Conservation (phyloP, 2,888 invertebrate species). For the Acrobasis repandana region DNA sequence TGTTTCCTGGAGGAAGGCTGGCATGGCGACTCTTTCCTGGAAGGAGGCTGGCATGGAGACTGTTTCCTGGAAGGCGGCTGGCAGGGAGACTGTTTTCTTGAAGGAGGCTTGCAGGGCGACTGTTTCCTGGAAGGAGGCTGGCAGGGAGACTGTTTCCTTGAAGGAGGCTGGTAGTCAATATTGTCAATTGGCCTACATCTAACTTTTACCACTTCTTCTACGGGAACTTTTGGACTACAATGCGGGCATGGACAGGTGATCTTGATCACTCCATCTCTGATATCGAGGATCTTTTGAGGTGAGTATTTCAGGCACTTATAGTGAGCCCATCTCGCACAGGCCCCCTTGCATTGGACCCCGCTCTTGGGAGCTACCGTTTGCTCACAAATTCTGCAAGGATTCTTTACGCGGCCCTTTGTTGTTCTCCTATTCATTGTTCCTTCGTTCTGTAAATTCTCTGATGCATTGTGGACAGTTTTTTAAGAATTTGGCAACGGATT, state of each 20-base stretch:
- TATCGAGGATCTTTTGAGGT: constrained; percentile 54
- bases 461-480: neutral
- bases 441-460: neutral
- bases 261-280: constrained; percentile 52
- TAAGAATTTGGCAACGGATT: too few relatives aligned
- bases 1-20: too few relatives aligned
- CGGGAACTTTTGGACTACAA: constrained; percentile 35
- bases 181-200: too few relatives aligned
- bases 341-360: constrained; percentile 60
- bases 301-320: constrained; percentile 54
- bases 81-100: neutral
- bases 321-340: constrained; percentile 61
- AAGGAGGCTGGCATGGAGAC: neutral
- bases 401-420: constrained; percentile 42
- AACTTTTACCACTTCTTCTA: neutral
- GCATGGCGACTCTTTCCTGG: too few relatives aligned
- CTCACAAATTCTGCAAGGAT: constrained; percentile 57
- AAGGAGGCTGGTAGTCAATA: too few relatives aligned
- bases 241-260: constrained; percentile 58
- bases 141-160: too few relatives aligned
- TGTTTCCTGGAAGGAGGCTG: too few relatives aligned
- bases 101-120: neutral
- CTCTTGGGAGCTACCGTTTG: constrained; percentile 46
- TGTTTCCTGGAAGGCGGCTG: neutral
- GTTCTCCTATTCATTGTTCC: constrained; percentile 22